phyloP scores from a whole-genome alignment of 2,888 invertebrate genomes.

The Phaonia tiefii region DNA sequence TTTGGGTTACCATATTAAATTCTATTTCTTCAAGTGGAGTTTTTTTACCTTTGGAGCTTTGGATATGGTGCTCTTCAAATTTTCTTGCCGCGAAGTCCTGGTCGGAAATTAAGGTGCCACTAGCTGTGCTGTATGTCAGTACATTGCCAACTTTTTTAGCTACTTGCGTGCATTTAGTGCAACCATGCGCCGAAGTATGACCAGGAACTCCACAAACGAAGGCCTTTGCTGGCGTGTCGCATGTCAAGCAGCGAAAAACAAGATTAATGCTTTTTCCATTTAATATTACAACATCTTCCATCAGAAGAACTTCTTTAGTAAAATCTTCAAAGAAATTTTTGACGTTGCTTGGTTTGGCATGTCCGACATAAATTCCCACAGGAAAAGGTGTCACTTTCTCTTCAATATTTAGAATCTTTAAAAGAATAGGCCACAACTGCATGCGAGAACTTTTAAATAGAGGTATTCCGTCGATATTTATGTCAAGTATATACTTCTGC shows the following conservation, averaged over 20 bases:
- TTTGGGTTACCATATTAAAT: constrained; percentile 30
- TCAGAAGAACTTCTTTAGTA: background rate
- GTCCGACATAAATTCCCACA: constrained; percentile 28
- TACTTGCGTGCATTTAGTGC: constrained; percentile 25
- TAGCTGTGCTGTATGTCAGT: background rate
- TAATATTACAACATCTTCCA: too few species aligned
- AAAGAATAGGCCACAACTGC: constrained; percentile 30
- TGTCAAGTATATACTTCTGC: background rate
- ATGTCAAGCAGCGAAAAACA: constrained; percentile 15
- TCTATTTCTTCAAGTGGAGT: constrained; percentile 46
- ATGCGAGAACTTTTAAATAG: constrained; percentile 28
- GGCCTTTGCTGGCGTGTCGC: constrained; percentile 15
- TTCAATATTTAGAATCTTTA: constrained; percentile 7
- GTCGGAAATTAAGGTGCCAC: constrained; percentile 17
- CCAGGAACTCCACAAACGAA: constrained; percentile 34
- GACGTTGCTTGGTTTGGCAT: too few species aligned
- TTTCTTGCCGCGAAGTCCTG: constrained; percentile 15
- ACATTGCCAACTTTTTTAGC: constrained; percentile 17
- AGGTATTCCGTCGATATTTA: background rate
- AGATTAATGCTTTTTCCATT: background rate
- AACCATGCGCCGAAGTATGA: constrained; percentile 27
- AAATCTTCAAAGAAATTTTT: background rate
- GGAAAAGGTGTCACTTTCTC: constrained; percentile 15
- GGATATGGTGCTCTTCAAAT: constrained; percentile 10
- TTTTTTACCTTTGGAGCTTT: constrained; percentile 34